Evolutionary conservation across 2,113 vertebrate species (phyloP).

Genomic region (Pseudopipra pipra): DNA sequence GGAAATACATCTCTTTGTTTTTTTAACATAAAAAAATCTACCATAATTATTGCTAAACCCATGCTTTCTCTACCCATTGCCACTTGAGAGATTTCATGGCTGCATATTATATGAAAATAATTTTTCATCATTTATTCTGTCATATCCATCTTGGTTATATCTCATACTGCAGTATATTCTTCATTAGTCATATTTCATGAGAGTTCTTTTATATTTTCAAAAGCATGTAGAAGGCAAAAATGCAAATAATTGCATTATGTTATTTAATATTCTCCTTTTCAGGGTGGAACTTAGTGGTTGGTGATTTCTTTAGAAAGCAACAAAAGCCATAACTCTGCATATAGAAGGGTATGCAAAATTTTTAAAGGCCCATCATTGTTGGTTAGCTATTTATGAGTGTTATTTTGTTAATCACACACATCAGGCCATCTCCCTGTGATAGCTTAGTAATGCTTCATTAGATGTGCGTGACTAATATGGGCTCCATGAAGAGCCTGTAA

Average conservation of each 20-base stretch:
- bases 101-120: neutral
- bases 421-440: conserved; percentile 41
- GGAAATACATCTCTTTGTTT: neutral
- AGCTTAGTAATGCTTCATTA: conserved; percentile 54
- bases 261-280: neutral
- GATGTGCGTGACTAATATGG: conserved; percentile 21
- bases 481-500: conserved; percentile 37
- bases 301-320: neutral
- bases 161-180: neutral
- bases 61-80: neutral
- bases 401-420: conserved; percentile 58
- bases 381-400: neutral
- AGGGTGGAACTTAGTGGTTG: neutral
- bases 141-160: neutral
- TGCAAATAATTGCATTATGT: neutral
- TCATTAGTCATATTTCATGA: neutral
- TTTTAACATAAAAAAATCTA: neutral
- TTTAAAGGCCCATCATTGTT: neutral
- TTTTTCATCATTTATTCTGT: neutral
- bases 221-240: neutral
- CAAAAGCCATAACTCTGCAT: neutral
- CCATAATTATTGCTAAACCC: neutral
- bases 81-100: neutral
- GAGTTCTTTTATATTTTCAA: neutral
- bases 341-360: neutral